phyloP scores from a whole-genome alignment of 2,113 vertebrate genomes.

The Panthera uncia region DNA sequence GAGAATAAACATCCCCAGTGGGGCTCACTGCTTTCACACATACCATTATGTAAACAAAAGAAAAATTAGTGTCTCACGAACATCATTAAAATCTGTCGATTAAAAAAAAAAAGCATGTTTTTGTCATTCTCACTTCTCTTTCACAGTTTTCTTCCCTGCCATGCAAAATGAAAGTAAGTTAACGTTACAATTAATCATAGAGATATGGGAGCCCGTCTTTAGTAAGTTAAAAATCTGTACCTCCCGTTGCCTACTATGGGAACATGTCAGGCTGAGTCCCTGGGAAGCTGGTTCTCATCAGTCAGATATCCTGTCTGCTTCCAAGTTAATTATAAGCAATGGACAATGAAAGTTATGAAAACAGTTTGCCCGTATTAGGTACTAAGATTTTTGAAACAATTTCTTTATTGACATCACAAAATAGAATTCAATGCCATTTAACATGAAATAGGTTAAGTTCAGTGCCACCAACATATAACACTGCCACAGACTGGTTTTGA shows the following conservation, averaged over 20 bases:
- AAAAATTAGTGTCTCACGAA: conserved; percentile 3
- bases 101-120: neutral
- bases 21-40: neutral
- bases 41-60: conserved; percentile 15
- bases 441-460: neutral
- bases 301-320: neutral
- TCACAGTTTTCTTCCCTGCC: neutral
- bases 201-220: neutral
- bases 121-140: neutral
- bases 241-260: neutral
- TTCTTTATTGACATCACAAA: neutral
- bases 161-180: conserved; percentile 7
- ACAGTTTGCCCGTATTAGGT: neutral
- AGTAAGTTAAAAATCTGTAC: neutral
- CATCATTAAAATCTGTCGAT: conserved; percentile 42
- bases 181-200: neutral
- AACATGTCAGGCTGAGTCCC: neutral
- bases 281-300: neutral
- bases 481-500: neutral
- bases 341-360: neutral
- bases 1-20: neutral
- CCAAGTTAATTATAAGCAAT: neutral
- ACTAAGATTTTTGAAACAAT: neutral
- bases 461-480: neutral
- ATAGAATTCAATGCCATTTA: neutral